Percentiles rank a stretch among this genome's conserved stretches.
These are phyloP conservation scores for Chromobotia macracanthus DNA, from an alignment of 2,797 vertebrate species.

Conservation along the genomic window DNA sequence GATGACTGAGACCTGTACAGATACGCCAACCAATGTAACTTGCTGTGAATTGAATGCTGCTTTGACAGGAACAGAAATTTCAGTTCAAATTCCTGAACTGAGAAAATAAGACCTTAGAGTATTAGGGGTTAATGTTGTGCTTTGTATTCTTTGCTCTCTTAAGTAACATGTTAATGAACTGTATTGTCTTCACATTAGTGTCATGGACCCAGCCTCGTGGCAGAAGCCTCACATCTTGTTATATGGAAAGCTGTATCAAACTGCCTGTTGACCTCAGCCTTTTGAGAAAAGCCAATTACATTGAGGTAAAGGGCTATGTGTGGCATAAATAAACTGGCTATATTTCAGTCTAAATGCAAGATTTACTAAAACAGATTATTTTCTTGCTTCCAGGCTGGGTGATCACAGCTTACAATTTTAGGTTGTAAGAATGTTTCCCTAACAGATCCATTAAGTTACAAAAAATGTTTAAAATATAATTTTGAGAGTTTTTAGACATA, in stretches of 20 bases:
- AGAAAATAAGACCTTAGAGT: conserved; percentile 13
- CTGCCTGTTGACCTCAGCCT: conserved; percentile 54
- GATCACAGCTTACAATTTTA: too few relatives aligned
- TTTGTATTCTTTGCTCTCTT: not conserved
- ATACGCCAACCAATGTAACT: conserved; percentile 1
- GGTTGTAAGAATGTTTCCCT: too few relatives aligned
- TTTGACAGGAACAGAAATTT: conserved; percentile 4
- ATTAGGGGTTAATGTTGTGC: conserved; percentile 5
- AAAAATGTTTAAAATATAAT: not conserved
- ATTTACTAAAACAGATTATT: conserved; percentile 14
- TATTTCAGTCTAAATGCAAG: conserved; percentile 11
- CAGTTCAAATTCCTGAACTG: conserved; percentile 4
- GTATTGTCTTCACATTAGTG: conserved; percentile 48
- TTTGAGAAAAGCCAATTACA: conserved; percentile 57
- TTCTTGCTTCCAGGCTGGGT: not conserved
- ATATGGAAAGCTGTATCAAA: conserved; percentile 54
- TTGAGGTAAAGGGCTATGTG: conserved; percentile 10
- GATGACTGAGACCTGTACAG: not conserved
- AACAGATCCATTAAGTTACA: conserved; percentile 50
- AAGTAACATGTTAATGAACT: conserved; percentile 50
- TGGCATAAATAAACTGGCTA: conserved; percentile 33
- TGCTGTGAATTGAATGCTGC: not conserved
- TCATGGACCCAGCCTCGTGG: conserved; percentile 29
- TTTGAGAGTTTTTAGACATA: too few relatives aligned
- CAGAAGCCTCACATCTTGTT: conserved; percentile 51